Evolutionary conservation across 2,797 vertebrate species (phyloP).

Genomic region (Gephyroberyx darwinii): DNA sequence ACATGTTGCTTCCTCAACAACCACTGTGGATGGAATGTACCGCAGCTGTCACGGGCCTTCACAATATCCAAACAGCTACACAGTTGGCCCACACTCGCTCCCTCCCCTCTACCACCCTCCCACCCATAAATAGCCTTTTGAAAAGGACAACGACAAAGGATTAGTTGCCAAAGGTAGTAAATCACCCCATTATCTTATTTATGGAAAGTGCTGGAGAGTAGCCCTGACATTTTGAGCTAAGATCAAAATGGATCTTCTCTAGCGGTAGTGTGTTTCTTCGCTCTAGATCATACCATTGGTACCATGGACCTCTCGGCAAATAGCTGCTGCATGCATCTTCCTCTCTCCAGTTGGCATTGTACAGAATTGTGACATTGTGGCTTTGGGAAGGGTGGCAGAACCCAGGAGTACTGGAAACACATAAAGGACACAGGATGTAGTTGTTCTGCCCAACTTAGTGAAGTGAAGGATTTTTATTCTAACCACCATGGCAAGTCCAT

Average conservation of each 20-base stretch:
- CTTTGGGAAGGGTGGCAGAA: constrained; percentile 62
- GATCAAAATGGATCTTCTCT: constrained; percentile 55
- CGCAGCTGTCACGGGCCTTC: constrained; percentile 79
- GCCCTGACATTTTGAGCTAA: constrained; percentile 79
- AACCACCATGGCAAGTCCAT: constrained; percentile 5
- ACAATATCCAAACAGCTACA: constrained; percentile 75
- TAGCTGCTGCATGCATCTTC: constrained; percentile 89
- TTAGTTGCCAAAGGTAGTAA: constrained; percentile 82
- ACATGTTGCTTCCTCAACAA: constrained; percentile 80
- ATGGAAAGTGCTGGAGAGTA: constrained; percentile 75
- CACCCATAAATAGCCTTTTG: constrained; percentile 91
- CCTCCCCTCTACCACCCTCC: constrained; percentile 62
- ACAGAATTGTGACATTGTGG: constrained; percentile 89
- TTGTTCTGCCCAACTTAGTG: constrained; percentile 35
- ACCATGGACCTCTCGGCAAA: constrained; percentile 91
- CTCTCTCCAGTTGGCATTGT: constrained; percentile 87
- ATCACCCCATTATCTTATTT: constrained; percentile 85
- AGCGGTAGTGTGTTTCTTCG: constrained; percentile 32
- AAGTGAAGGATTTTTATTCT: constrained; percentile 18
- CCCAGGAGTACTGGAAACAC: constrained; percentile 74
- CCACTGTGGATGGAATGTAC: constrained; percentile 60
- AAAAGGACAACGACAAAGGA: constrained; percentile 89
- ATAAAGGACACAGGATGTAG: constrained; percentile 66
- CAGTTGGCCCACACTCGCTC: constrained; percentile 82
- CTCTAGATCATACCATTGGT: constrained; percentile 82